phyloP scores from a whole-genome alignment of 2,797 vertebrate species.

The Epinephelus awoara region DNA sequence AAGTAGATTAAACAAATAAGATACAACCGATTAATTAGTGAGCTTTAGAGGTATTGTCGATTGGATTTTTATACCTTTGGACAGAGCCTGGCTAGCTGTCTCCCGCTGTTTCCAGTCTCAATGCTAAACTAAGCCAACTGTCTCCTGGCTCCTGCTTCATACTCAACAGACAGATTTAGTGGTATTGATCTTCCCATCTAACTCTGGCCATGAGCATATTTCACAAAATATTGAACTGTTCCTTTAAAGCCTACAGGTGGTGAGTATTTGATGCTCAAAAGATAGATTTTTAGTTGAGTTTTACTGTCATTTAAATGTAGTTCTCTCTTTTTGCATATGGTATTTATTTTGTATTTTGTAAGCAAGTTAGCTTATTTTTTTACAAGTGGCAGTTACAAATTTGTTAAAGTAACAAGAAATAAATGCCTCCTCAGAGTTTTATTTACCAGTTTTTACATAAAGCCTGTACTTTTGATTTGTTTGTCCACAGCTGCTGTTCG shows the following conservation, averaged over 20 bases:
- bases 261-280: background rate
- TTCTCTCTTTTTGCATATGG: background rate
- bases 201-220: background rate
- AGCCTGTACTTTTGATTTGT: constrained; percentile 16
- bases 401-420: background rate
- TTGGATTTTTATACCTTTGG: background rate
- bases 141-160: background rate
- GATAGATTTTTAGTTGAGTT: background rate
- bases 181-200: background rate
- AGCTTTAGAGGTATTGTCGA: background rate
- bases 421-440: background rate
- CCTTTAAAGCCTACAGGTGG: background rate
- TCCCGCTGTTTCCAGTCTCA: background rate
- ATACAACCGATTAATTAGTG: background rate
- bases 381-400: background rate
- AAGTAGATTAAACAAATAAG: background rate
- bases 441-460: background rate
- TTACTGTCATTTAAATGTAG: background rate
- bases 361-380: background rate
- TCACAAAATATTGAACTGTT: background rate
- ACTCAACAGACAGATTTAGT: background rate
- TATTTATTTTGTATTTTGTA: background rate
- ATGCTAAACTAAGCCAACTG: background rate
- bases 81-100: background rate
- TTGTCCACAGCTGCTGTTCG: constrained; percentile 44